These are phyloP conservation scores for Porites lutea DNA, from an alignment of 64 coral and sea anemone genomes.

Conservation along the genomic window DNA sequence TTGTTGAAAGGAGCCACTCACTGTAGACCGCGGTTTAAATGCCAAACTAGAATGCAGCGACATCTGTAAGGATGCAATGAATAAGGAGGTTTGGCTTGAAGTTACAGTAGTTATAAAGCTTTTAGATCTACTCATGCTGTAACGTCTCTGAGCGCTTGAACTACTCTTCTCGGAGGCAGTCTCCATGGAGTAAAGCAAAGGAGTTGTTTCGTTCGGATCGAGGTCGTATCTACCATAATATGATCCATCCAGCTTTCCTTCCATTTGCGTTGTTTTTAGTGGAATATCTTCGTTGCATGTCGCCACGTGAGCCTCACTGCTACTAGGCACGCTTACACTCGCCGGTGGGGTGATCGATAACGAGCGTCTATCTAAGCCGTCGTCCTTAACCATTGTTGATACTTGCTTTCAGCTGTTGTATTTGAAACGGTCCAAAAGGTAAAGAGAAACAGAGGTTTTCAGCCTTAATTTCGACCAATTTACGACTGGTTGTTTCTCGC, in stretches of 20 bases:
- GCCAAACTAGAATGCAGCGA: conserved; percentile 75
- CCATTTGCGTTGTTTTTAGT: conserved; percentile 62
- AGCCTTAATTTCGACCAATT: too few species aligned
- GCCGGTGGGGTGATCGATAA: not conserved
- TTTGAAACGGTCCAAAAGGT: too few species aligned
- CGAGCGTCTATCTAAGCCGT: too few species aligned
- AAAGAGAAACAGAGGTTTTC: too few species aligned
- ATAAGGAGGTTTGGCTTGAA: conserved; percentile 77
- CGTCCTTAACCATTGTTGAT: too few species aligned
- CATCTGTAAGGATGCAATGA: conserved; percentile 84
- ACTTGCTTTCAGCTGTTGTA: too few species aligned
- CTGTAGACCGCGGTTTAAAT: conserved; percentile 1
- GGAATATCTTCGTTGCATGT: conserved; percentile 62
- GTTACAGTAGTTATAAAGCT: conserved; percentile 57
- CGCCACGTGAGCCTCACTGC: conserved; percentile 62
- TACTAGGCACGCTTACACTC: not conserved
- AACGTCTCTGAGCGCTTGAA: conserved; percentile 5
- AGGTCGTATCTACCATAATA: not conserved
- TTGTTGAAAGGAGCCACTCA: conserved; percentile 23
- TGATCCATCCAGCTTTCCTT: conserved; percentile 57
- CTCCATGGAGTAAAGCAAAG: conserved; percentile 47
- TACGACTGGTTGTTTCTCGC: too few species aligned
- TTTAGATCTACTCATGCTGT: not conserved
- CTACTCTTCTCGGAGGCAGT: conserved; percentile 18
- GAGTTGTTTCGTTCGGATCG: conserved; percentile 52